These are phyloP conservation scores for Cotesia vestalis DNA, from an alignment of 1,140 invertebrate species.

Conservation along the genomic window DNA sequence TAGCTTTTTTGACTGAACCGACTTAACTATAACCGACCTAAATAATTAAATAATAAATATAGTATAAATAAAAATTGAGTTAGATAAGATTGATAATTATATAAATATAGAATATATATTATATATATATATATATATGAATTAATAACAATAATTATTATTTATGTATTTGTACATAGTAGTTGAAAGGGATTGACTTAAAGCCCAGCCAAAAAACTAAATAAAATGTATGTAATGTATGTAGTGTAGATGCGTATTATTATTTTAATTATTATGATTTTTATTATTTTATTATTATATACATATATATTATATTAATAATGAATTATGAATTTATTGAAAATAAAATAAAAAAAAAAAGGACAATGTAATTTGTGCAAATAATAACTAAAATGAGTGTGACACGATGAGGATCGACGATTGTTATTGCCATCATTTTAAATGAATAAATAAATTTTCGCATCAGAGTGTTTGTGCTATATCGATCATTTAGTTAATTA, in stretches of 20 bases:
- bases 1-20: not conserved
- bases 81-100: conserved; percentile 9
- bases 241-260: conserved; percentile 64
- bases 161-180: conserved; percentile 68
- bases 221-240: conserved; percentile 65
- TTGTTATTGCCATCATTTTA: conserved; percentile 63
- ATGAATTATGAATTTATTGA: conserved; percentile 36
- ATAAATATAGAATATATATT: conserved; percentile 52
- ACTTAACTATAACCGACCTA: conserved; percentile 26
- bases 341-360: conserved; percentile 13
- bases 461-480: conserved; percentile 6
- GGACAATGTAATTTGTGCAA: not conserved
- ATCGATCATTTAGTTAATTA: conserved; percentile 4
- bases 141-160: conserved; percentile 60
- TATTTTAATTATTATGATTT: conserved; percentile 46
- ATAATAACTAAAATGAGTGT: not conserved
- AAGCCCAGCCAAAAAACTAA: conserved; percentile 38
- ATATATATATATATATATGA: conserved; percentile 50
- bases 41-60: conserved; percentile 33
- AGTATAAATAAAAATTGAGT: too few species aligned
- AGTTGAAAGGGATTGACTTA: conserved; percentile 51
- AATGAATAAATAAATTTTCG: conserved; percentile 6
- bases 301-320: conserved; percentile 36
- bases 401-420: conserved; percentile 46
- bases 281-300: conserved; percentile 36